A percentile compares a stretch with the other conserved stretches of the same genome.
phyloP scores from a whole-genome alignment of 2,797 vertebrate genomes.

The Babyrousa celebensis region DNA sequence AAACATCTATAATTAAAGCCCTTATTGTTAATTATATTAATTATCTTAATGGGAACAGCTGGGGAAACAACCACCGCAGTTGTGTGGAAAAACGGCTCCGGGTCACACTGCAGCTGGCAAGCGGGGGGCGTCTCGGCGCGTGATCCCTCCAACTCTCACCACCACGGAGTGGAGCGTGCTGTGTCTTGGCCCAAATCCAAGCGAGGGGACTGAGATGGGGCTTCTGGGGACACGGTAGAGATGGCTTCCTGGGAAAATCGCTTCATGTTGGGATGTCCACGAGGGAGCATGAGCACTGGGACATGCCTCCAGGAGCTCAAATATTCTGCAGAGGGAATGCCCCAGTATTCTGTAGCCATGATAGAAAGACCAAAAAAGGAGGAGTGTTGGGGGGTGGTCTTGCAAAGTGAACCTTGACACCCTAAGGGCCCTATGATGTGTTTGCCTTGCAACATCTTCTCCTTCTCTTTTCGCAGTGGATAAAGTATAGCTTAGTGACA shows the following conservation, averaged over 20 bases:
- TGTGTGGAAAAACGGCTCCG: not conserved
- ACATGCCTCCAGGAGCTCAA: not conserved
- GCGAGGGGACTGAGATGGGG: too few relatives aligned
- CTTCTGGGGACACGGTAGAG: not conserved
- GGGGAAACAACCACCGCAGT: conserved; percentile 14
- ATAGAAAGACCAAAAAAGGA: not conserved
- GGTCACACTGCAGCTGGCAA: conserved; percentile 34
- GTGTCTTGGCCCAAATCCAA: not conserved
- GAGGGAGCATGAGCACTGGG: fast-evolving
- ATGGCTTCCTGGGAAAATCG: not conserved
- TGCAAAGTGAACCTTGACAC: not conserved
- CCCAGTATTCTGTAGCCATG: fast-evolving
- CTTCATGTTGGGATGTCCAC: not conserved
- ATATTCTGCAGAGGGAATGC: too few relatives aligned
- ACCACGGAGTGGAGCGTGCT: fast-evolving
- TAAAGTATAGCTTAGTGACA: not conserved
- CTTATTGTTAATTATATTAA: conserved; percentile 77
- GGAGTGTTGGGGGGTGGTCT: not conserved
- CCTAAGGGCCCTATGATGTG: not conserved
- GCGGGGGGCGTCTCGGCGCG: not conserved
- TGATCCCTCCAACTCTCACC: not conserved
- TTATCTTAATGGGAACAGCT: conserved; percentile 74
- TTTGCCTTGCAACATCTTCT: not conserved
- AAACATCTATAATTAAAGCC: conserved; percentile 68
- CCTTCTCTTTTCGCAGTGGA: not conserved